Percentiles rank a stretch among this genome's conserved stretches.
Evolutionary conservation across 2,113 vertebrate genomes (phyloP).

Genomic region (Takifugu bimaculatus): DNA sequence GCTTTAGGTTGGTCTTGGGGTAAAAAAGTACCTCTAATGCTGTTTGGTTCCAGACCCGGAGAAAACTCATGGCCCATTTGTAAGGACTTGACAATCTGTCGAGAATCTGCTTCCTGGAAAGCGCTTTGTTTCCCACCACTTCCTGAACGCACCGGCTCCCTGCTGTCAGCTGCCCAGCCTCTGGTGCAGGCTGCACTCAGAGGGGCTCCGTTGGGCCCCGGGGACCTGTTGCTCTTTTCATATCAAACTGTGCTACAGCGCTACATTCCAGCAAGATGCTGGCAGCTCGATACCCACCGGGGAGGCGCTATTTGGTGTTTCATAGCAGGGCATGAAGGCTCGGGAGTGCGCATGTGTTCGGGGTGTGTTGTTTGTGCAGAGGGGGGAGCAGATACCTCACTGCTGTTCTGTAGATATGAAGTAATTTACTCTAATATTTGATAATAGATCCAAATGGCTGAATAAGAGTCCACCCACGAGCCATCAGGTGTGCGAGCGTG

Average conservation of each 20-base stretch:
- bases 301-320: slow-evolving; percentile 50
- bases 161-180: no score
- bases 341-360: background rate
- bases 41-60: no score
- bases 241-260: slow-evolving; percentile 24
- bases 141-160: no score
- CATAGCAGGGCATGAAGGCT: slow-evolving; percentile 26
- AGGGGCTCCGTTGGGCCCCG: slow-evolving; percentile 24
- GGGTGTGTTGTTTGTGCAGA: slow-evolving; percentile 4
- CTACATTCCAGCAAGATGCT: slow-evolving; percentile 43
- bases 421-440: slow-evolving; percentile 38
- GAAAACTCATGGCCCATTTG: no score
- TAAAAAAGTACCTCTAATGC: background rate
- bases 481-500: background rate
- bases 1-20: slow-evolving; percentile 14
- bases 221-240: slow-evolving; percentile 65
- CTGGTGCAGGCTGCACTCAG: slow-evolving; percentile 1
- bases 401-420: background rate
- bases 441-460: slow-evolving; percentile 35
- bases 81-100: background rate
- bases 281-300: slow-evolving; percentile 44
- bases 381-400: background rate
- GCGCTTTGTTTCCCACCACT: background rate
- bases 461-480: slow-evolving; percentile 19
- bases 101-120: background rate